Evolutionary conservation across 1,140 invertebrate species (phyloP).

Genomic region (Zeugodacus cucurbitae): DNA sequence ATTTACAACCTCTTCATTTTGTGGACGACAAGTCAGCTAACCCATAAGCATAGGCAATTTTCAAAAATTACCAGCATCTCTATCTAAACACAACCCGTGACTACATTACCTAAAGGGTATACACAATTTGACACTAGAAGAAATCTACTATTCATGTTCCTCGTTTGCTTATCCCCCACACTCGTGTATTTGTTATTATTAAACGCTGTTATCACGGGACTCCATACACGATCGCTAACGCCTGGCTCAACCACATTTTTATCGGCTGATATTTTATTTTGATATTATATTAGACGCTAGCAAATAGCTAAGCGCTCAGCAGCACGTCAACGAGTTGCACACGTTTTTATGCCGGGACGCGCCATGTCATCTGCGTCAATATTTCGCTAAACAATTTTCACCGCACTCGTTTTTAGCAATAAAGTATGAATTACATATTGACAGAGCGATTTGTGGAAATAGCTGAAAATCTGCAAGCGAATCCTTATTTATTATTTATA

Average conservation of each 20-base stretch:
- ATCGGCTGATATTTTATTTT: slow-evolving; percentile 8
- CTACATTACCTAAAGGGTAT: too few species aligned
- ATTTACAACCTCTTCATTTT: too few species aligned
- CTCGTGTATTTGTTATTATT: neutral
- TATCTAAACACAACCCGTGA: too few species aligned
- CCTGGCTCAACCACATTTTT: neutral
- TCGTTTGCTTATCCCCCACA: neutral
- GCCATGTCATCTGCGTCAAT: neutral
- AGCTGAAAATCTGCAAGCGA: neutral
- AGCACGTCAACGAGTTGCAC: neutral
- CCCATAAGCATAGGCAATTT: too few species aligned
- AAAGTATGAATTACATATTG: neutral
- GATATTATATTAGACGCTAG: neutral
- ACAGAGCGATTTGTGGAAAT: neutral
- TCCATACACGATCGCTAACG: neutral
- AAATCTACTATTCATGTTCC: neutral
- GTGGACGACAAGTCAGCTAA: too few species aligned
- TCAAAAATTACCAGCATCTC: too few species aligned
- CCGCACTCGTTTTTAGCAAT: neutral
- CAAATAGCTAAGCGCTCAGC: neutral
- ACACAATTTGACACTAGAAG: too few species aligned
- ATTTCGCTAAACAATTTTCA: neutral
- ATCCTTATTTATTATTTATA: neutral
- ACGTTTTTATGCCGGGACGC: neutral
- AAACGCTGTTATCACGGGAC: neutral